Evolutionary conservation across 2,888 invertebrate species (phyloP).

Genomic region (Cantharis lateralis): DNA sequence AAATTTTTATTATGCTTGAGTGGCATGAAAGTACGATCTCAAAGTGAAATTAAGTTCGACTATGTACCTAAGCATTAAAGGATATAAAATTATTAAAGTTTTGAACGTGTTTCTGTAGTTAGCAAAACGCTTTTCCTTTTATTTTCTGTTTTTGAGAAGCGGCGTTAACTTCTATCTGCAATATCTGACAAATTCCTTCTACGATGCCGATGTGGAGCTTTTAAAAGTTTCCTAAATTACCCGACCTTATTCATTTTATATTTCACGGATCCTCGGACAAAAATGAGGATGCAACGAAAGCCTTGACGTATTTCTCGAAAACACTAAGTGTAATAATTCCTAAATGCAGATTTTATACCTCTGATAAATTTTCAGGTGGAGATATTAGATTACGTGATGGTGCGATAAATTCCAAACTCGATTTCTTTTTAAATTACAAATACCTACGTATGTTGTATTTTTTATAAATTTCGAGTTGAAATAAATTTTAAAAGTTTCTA

Average conservation of each 20-base stretch:
- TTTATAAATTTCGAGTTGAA: background rate
- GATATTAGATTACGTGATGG: background rate
- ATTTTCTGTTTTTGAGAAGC: background rate
- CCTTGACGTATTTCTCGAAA: background rate
- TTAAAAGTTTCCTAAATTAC: background rate
- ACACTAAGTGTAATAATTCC: background rate
- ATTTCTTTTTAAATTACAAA: background rate
- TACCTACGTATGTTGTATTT: background rate
- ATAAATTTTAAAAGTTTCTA: background rate
- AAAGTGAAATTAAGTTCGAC: background rate
- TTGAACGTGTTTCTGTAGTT: background rate
- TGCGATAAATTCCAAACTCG: background rate
- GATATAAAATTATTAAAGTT: background rate
- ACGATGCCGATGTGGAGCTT: background rate
- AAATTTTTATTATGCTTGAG: background rate
- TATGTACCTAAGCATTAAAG: background rate
- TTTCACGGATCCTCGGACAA: background rate
- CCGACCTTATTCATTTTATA: background rate
- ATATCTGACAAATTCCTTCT: background rate
- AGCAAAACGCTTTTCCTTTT: background rate
- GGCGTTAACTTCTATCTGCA: background rate
- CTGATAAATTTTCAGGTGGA: background rate
- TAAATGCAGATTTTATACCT: background rate
- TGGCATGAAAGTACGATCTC: background rate
- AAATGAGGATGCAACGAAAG: background rate